These are phyloP conservation scores for Microtus oregoni DNA, from an alignment of 2,113 vertebrate genomes.

Conservation along the genomic window DNA sequence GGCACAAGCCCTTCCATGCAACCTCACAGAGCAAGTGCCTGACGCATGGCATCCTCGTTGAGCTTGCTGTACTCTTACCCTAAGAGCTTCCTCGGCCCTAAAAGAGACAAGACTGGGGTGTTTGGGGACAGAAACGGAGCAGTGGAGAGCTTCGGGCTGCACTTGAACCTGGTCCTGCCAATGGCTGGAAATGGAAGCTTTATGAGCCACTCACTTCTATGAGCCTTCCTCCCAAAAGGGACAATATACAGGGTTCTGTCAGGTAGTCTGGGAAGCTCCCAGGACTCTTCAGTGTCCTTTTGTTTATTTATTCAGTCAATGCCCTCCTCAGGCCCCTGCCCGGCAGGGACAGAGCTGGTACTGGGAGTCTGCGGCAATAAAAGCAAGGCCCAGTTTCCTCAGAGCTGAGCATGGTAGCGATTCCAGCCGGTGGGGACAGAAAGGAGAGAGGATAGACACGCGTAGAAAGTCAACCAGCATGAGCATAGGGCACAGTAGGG, in stretches of 20 bases:
- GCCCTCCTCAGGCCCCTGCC: background rate
- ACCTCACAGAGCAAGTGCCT: background rate
- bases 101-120: background rate
- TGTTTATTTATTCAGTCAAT: background rate
- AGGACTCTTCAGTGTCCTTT: background rate
- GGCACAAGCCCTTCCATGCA: background rate
- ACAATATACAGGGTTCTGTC: background rate
- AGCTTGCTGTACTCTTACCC: background rate
- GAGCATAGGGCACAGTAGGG: background rate
- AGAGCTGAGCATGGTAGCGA: fast-evolving
- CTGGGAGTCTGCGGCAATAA: background rate
- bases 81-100: background rate
- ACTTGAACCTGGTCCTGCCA: background rate
- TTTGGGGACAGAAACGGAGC: background rate
- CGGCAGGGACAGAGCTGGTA: background rate
- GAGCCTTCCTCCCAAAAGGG: background rate
- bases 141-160: background rate
- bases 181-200: fast-evolving
- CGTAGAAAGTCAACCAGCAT: fast-evolving
- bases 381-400: fast-evolving
- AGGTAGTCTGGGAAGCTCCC: background rate
- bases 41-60: fast-evolving
- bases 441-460: background rate
- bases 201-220: background rate
- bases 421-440: background rate